Evolutionary conservation across 2,797 vertebrate species (phyloP).

Genomic region (Okamejei kenojei): DNA sequence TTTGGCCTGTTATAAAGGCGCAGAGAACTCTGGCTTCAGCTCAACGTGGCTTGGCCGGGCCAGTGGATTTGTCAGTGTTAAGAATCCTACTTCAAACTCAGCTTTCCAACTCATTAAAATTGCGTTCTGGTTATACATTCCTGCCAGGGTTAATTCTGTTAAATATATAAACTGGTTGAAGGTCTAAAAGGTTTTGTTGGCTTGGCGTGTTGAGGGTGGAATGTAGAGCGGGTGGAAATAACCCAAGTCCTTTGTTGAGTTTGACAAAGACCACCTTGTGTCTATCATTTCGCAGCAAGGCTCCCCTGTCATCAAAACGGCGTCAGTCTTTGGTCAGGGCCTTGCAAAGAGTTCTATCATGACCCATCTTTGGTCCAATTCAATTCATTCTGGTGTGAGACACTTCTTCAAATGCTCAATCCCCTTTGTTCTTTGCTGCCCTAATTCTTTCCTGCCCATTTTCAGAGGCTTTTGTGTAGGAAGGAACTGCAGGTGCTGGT

Average conservation of each 20-base stretch:
- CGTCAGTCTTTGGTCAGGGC: background rate
- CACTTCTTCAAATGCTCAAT: background rate
- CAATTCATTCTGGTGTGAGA: background rate
- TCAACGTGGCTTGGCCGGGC: background rate
- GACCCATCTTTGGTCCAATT: background rate
- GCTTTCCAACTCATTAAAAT: background rate
- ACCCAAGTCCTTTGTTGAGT: conserved; percentile 29
- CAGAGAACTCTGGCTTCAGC: background rate
- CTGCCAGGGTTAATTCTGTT: conserved; percentile 34
- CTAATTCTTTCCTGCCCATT: background rate
- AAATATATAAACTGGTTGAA: conserved; percentile 26
- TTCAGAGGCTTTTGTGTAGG: background rate
- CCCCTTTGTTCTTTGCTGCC: background rate
- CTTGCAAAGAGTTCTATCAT: background rate
- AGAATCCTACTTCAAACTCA: background rate
- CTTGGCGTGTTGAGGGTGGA: background rate
- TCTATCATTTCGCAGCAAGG: conserved; percentile 18
- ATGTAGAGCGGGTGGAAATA: background rate
- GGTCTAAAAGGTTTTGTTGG: conserved; percentile 30
- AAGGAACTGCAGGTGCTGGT: no score
- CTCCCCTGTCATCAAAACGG: background rate
- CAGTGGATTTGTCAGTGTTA: background rate
- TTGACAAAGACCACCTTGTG: conserved; percentile 33
- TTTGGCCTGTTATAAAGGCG: background rate
- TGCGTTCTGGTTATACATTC: background rate